These are phyloP conservation scores for Pollenia griseotomentosa DNA, from an alignment of 2,888 invertebrate species.

Conservation along the genomic window DNA sequence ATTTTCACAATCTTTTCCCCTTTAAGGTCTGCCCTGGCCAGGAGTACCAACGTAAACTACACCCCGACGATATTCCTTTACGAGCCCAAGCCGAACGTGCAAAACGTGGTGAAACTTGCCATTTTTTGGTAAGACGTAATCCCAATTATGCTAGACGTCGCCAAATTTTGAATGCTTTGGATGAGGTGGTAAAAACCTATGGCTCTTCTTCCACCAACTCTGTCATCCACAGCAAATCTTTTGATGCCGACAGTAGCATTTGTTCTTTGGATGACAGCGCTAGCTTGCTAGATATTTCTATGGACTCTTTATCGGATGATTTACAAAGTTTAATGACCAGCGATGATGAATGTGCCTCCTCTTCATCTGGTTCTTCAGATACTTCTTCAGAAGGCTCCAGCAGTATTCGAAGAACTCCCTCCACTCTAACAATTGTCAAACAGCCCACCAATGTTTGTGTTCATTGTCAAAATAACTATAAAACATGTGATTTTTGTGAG, in stretches of 20 bases:
- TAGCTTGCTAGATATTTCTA: slow-evolving; percentile 81
- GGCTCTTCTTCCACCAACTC: slow-evolving; percentile 5
- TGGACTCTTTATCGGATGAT: slow-evolving; percentile 81
- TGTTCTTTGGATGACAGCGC: slow-evolving; percentile 77
- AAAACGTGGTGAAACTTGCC: slow-evolving; percentile 88
- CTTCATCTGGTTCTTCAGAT: slow-evolving; percentile 80
- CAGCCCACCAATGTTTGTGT: slow-evolving; percentile 75
- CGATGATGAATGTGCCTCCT: slow-evolving; percentile 78
- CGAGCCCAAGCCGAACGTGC: slow-evolving; percentile 90
- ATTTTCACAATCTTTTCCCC: background rate
- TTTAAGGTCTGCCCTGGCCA: slow-evolving; percentile 89
- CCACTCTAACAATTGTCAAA: slow-evolving; percentile 69
- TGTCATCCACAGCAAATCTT: slow-evolving; percentile 72
- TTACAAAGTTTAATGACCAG: slow-evolving; percentile 76
- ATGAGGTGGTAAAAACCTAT: slow-evolving; percentile 74
- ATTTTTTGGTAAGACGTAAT: slow-evolving; percentile 93
- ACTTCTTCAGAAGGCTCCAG: slow-evolving; percentile 79
- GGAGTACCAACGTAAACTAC: slow-evolving; percentile 94
- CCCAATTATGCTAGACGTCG: slow-evolving; percentile 88
- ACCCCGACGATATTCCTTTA: slow-evolving; percentile 93
- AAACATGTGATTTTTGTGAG: slow-evolving; percentile 81
- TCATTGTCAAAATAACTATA: slow-evolving; percentile 80
- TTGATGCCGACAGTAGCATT: slow-evolving; percentile 72
- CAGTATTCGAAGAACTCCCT: slow-evolving; percentile 73
- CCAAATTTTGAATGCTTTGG: slow-evolving; percentile 82